Evolutionary conservation across 2,888 invertebrate species (phyloP).

Genomic region (Cheilosia scutellata): DNA sequence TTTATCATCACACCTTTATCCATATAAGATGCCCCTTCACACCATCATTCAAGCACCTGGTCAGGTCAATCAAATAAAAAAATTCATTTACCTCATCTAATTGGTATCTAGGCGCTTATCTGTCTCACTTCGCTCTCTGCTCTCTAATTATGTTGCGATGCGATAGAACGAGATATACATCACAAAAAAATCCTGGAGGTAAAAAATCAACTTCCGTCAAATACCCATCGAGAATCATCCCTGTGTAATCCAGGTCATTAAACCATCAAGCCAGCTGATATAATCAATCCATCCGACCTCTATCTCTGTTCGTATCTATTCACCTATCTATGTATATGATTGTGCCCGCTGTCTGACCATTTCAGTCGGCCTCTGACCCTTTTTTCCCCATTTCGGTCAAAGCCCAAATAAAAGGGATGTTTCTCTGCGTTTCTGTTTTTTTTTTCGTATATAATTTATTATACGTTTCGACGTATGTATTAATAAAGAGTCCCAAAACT

Average conservation of each 20-base stretch:
- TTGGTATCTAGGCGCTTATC: slow-evolving; percentile 28
- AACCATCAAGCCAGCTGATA: slow-evolving; percentile 69
- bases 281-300: slow-evolving; percentile 47
- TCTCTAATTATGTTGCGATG: slow-evolving; percentile 48
- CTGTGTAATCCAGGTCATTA: slow-evolving; percentile 60
- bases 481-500: slow-evolving; percentile 63
- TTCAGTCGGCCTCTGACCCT: slow-evolving; percentile 41
- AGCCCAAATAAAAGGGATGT: slow-evolving; percentile 27
- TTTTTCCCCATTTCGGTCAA: slow-evolving; percentile 32
- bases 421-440: no score
- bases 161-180: slow-evolving; percentile 21
- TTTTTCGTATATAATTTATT: slow-evolving; percentile 65
- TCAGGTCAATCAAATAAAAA: neutral
- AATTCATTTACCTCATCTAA: slow-evolving; percentile 26
- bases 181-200: neutral
- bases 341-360: slow-evolving; percentile 41
- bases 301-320: neutral
- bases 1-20: slow-evolving; percentile 12
- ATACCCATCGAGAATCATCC: slow-evolving; percentile 37
- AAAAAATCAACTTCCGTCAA: slow-evolving; percentile 65
- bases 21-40: neutral
- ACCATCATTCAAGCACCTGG: slow-evolving; percentile 39
- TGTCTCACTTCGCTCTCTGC: slow-evolving; percentile 25
- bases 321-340: slow-evolving; percentile 12
- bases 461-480: slow-evolving; percentile 46